Conservation (phyloP, 2,113 vertebrate species). For the Trichechus manatus region DNA sequence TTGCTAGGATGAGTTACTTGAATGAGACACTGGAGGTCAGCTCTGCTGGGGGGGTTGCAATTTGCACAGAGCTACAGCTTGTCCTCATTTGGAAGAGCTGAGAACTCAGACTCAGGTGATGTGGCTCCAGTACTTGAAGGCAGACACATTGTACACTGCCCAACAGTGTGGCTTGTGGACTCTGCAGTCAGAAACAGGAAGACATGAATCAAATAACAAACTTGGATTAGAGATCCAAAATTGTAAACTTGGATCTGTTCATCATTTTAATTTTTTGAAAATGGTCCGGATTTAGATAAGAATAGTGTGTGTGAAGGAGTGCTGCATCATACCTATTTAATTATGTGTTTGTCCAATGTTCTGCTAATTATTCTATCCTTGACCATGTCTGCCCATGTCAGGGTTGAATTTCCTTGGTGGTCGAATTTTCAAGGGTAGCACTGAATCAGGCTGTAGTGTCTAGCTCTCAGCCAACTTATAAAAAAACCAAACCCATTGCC, state of each 20-base stretch:
- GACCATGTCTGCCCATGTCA: background rate
- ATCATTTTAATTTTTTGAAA: constrained; percentile 21
- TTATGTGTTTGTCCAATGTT: background rate
- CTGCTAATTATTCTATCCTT: background rate
- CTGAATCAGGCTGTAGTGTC: background rate
- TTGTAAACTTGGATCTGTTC: background rate
- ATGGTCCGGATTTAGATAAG: constrained; percentile 28
- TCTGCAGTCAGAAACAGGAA: background rate
- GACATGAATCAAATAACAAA: background rate
- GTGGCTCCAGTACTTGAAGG: background rate
- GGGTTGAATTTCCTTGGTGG: background rate
- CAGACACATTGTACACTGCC: background rate
- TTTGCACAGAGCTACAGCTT: background rate
- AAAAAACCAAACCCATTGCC: too few species aligned
- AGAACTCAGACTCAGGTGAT: background rate
- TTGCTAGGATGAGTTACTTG: background rate
- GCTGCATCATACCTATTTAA: background rate
- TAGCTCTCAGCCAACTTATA: background rate
- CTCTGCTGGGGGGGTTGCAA: background rate
- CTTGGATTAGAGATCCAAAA: background rate
- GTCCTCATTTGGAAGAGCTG: background rate
- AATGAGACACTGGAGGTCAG: background rate
- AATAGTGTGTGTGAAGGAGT: background rate
- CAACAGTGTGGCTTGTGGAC: rapidly evolving
- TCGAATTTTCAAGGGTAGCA: background rate